Percentiles rank a stretch among this genome's conserved stretches.
Evolutionary conservation across 2,113 vertebrate species (phyloP).

Genomic region (Pipa parva): DNA sequence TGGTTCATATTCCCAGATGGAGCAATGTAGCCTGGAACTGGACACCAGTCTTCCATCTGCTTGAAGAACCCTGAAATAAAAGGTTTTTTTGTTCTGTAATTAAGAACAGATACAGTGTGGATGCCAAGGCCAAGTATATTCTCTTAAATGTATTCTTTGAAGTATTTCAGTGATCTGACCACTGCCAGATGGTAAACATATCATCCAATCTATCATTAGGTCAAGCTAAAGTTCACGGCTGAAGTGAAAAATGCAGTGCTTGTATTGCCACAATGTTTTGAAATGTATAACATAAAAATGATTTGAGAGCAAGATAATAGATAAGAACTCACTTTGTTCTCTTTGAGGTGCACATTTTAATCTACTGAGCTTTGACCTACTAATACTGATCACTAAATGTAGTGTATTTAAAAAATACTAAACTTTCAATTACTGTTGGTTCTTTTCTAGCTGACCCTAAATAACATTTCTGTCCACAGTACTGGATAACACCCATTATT

Average conservation of each 20-base stretch:
- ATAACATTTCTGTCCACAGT: no score
- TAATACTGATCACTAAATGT: no score
- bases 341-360: no score
- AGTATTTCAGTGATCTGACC: slow-evolving; percentile 56
- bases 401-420: no score
- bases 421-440: no score
- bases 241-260: slow-evolving; percentile 50
- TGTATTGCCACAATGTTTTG: no score
- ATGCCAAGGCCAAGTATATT: slow-evolving; percentile 71
- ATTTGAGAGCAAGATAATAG: slow-evolving; percentile 40
- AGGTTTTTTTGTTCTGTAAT: slow-evolving; percentile 72
- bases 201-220: slow-evolving; percentile 67
- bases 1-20: slow-evolving; percentile 57
- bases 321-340: neutral
- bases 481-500: no score
- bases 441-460: no score
- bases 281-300: no score
- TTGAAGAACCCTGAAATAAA: slow-evolving; percentile 65
- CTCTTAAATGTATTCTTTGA: slow-evolving; percentile 71
- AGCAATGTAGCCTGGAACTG: slow-evolving; percentile 66
- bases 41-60: slow-evolving; percentile 74
- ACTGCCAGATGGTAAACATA: slow-evolving; percentile 77
- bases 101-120: slow-evolving; percentile 73
- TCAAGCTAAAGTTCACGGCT: slow-evolving; percentile 80
- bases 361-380: no score